Percentiles rank a stretch among this genome's conserved stretches.
Evolutionary conservation across 2,888 invertebrate species (phyloP).

Genomic region (Campoletis raptor): DNA sequence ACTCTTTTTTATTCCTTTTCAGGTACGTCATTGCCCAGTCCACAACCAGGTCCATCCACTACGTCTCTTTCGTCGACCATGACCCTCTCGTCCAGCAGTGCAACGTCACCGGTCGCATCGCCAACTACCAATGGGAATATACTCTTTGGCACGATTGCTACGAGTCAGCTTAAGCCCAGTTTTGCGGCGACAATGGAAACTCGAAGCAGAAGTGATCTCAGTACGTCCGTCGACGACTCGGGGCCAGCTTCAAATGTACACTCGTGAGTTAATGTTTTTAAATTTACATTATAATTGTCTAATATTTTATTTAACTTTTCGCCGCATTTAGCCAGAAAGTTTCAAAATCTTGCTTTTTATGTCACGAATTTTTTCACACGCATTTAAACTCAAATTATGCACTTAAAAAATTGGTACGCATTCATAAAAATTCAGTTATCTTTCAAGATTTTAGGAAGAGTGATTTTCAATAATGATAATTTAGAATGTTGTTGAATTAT

Average conservation of each 20-base stretch:
- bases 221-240: constrained; percentile 79
- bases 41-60: constrained; percentile 84
- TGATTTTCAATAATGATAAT: background rate
- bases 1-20: constrained; percentile 33
- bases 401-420: no score
- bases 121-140: constrained; percentile 84
- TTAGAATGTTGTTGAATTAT: background rate
- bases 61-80: constrained; percentile 81
- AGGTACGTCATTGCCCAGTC: constrained; percentile 83
- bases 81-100: constrained; percentile 82
- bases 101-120: constrained; percentile 83
- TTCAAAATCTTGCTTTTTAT: no score
- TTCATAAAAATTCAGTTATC: background rate
- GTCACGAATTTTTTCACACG: no score
- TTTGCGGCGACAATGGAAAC: constrained; percentile 82
- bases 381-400: no score
- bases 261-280: constrained; percentile 76
- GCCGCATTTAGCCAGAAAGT: no score
- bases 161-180: constrained; percentile 82
- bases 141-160: constrained; percentile 82
- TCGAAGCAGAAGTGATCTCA: constrained; percentile 81
- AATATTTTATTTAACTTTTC: background rate
- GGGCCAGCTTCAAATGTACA: constrained; percentile 82
- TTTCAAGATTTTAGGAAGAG: no score
- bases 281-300: background rate